These are phyloP conservation scores for Porites cylindrica DNA, from an alignment of 92 coral and sea anemone species.

Conservation along the genomic window DNA sequence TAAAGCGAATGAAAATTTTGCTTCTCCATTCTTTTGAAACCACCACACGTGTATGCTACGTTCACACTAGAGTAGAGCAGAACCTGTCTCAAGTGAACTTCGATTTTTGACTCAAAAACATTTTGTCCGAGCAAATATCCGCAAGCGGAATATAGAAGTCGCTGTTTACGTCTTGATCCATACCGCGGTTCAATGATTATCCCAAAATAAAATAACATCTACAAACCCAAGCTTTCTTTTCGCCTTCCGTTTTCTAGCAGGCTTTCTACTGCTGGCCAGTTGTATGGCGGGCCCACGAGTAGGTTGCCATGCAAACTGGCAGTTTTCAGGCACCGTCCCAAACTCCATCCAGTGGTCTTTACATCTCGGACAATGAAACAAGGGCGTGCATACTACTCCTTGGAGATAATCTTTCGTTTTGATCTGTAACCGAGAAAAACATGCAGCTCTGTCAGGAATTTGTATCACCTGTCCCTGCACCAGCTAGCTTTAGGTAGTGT, in stretches of 20 bases:
- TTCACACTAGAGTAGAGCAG: too few species aligned
- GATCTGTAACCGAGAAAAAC: conserved; percentile 44
- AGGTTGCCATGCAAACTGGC: conserved; percentile 72
- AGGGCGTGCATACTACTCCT: conserved; percentile 88
- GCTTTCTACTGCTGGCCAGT: conserved; percentile 44
- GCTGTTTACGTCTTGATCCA: too few species aligned
- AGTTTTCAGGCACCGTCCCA: conserved; percentile 80
- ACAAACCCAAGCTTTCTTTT: conserved; percentile 47
- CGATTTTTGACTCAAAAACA: neutral
- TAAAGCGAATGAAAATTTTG: neutral
- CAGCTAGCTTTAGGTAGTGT: too few species aligned
- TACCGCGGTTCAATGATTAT: neutral
- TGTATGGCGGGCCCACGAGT: conserved; percentile 82
- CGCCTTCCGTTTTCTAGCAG: conserved; percentile 23
- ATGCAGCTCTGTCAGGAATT: neutral
- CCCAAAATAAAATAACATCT: neutral
- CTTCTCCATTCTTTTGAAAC: neutral
- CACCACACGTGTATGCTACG: too few species aligned
- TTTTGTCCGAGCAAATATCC: neutral
- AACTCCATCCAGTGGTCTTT: conserved; percentile 77
- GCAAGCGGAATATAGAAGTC: too few species aligned
- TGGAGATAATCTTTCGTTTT: conserved; percentile 79
- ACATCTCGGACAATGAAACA: conserved; percentile 95
- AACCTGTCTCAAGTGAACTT: neutral
- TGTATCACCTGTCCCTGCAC: neutral